Conservation (phyloP, 2,797 vertebrate species). For the Neosalanx taihuensis region DNA sequence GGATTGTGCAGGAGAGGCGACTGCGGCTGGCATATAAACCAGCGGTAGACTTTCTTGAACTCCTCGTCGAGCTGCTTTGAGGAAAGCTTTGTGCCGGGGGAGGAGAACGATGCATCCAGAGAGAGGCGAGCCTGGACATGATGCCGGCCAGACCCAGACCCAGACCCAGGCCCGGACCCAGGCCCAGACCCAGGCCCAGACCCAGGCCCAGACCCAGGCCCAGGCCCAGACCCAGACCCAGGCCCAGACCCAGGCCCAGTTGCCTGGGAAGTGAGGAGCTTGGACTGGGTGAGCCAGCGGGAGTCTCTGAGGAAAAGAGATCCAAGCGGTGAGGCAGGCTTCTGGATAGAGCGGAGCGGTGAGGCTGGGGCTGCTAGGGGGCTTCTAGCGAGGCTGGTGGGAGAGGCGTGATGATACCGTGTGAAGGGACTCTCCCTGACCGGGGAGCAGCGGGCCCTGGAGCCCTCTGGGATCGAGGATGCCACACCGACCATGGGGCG, state of each 20-base stretch:
- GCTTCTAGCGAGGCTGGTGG: constrained; percentile 16
- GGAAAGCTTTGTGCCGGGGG: background rate
- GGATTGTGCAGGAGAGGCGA: constrained; percentile 11
- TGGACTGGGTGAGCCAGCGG: constrained; percentile 8
- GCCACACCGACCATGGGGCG: background rate
- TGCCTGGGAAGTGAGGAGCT: constrained; percentile 15
- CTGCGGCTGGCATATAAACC: constrained; percentile 62
- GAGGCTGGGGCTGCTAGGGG: background rate
- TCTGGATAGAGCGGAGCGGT: constrained; percentile 21
- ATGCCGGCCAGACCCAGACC: background rate
- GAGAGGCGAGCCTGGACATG: constrained; percentile 39
- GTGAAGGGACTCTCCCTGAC: constrained; percentile 21
- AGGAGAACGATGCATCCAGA: constrained; percentile 34
- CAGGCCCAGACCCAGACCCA: background rate
- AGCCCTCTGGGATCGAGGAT: background rate
- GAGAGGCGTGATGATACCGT: constrained; percentile 31
- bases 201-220: background rate
- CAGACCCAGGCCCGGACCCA: background rate
- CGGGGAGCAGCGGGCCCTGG: background rate
- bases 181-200: background rate
- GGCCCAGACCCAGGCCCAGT: background rate
- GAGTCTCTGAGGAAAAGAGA: constrained; percentile 17
- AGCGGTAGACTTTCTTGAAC: constrained; percentile 68
- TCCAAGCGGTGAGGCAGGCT: constrained; percentile 10
- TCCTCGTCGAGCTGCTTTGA: constrained; percentile 59